A percentile compares a stretch with the other conserved stretches of the same genome.
These are phyloP conservation scores for Plodia interpunctella DNA, from an alignment of 1,140 invertebrate genomes.

Conservation along the genomic window DNA sequence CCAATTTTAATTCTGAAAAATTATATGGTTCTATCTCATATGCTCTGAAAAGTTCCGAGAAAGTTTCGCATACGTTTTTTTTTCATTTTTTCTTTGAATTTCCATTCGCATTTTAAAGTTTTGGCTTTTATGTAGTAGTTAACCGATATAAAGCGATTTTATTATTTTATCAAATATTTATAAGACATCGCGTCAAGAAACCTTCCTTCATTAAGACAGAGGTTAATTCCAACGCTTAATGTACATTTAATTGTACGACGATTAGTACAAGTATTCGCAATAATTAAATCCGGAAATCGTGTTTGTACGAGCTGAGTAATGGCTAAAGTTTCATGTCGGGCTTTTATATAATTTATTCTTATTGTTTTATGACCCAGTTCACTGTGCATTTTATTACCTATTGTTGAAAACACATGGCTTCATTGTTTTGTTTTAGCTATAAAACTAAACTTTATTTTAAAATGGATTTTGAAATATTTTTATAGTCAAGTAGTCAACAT, in stretches of 20 bases:
- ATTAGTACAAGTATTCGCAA: constrained; percentile 47
- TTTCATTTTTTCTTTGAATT: no score
- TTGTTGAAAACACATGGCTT: not conserved
- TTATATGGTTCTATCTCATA: no score
- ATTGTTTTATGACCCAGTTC: constrained; percentile 66
- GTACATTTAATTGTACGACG: constrained; percentile 3
- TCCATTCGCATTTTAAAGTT: no score
- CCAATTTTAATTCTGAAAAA: no score
- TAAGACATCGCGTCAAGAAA: not conserved
- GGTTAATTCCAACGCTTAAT: not conserved
- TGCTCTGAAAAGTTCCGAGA: no score
- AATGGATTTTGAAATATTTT: no score
- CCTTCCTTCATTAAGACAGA: not conserved
- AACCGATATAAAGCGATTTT: no score
- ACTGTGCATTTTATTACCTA: constrained; percentile 54
- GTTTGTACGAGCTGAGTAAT: constrained; percentile 51
- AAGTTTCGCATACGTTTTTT: no score
- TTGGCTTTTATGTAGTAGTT: no score
- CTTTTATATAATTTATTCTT: constrained; percentile 74
- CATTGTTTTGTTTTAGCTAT: not conserved
- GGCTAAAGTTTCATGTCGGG: constrained; percentile 64
- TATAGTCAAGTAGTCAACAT: no score
- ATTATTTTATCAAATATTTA: no score
- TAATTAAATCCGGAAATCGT: constrained; percentile 64
- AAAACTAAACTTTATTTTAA: no score